Evolutionary conservation across 64 coral and sea anemone genomes (phyloP), one percentile per base, ranked within the genome.

Genomic region (Montipora efflorescens): DNA sequence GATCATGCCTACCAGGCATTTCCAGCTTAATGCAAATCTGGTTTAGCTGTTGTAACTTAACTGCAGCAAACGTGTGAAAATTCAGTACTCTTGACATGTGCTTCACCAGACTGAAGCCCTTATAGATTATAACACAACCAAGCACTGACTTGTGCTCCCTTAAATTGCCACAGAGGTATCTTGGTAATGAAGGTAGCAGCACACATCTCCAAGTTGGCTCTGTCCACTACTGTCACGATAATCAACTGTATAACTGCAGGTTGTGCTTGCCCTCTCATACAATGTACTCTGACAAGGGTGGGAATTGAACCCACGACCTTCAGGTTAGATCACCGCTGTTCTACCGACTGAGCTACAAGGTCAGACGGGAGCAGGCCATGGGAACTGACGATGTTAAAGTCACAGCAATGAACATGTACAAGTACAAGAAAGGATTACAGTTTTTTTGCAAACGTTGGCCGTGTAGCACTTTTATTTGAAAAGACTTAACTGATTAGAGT

Each of bases 201-300:
- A 78, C 4, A 78, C 76, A 78, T 78, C 76, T 25, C 76, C 76
- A 78, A 78, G 48, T 47, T 50, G 52, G 5, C 10, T 78, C 28
- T 25, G 28, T 44, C 76, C 76, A 78, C 76, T 78, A 78, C 76
- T 78, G 76, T 78, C 76, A 50, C 36, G 36, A 15, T 78, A 78
- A 19, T 78, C 76, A 78, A 78, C 48, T 6, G 36, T 78, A 28
- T 77, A 77, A 77, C 20, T 28, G 74, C 74, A 77, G 20, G 74
- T 77, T 77, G 7, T 46, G 44, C 20, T 2, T 10, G 74, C 74
- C 44, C 74, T 77, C 44, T 22, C 44, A 77, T 19, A 77, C 36
- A 36, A 36, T 36, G 36, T 77, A 20, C 44, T 28, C 36, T 36
- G 36, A 36, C 36, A 36, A 36, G 36, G 36, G 36, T 36, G 36